These are phyloP conservation scores for Atherinomorus stipes DNA, from an alignment of 2,113 vertebrate genomes.

Conservation along the genomic window DNA sequence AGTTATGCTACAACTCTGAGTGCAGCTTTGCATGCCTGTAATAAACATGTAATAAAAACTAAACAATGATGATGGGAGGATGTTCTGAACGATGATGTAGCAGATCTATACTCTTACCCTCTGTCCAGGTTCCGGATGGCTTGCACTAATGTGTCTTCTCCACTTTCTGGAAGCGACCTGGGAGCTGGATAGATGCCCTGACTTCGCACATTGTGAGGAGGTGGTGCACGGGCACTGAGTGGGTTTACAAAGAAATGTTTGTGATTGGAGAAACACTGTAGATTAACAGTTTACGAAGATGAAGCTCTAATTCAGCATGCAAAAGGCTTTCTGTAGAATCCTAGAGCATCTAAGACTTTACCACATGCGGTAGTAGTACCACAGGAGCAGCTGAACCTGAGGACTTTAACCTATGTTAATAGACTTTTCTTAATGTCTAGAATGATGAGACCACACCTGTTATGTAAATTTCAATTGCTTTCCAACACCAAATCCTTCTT, in stretches of 20 bases:
- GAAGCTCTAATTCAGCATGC: too few species aligned
- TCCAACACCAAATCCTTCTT: too few species aligned
- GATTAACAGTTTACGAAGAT: too few species aligned
- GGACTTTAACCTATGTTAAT: too few species aligned
- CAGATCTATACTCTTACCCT: conserved; percentile 63
- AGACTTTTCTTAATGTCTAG: too few species aligned
- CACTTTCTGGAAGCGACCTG: conserved; percentile 77
- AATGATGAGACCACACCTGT: too few species aligned
- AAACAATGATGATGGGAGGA: neutral
- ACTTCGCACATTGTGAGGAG: conserved; percentile 67
- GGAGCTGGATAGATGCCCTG: conserved; percentile 77
- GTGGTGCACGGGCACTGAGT: conserved; percentile 66
- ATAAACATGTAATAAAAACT: neutral
- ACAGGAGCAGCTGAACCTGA: too few species aligned
- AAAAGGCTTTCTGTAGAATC: too few species aligned
- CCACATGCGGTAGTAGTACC: too few species aligned
- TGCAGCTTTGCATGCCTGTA: neutral
- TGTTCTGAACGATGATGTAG: neutral
- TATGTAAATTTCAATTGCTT: too few species aligned
- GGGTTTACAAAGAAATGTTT: neutral
- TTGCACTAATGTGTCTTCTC: conserved; percentile 79
- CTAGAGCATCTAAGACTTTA: too few species aligned
- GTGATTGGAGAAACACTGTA: neutral
- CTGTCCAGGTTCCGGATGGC: conserved; percentile 82
- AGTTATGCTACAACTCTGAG: too few species aligned